These are phyloP conservation scores for Monochamus saltuarius DNA, from an alignment of 1,140 invertebrate species.

Conservation along the genomic window DNA sequence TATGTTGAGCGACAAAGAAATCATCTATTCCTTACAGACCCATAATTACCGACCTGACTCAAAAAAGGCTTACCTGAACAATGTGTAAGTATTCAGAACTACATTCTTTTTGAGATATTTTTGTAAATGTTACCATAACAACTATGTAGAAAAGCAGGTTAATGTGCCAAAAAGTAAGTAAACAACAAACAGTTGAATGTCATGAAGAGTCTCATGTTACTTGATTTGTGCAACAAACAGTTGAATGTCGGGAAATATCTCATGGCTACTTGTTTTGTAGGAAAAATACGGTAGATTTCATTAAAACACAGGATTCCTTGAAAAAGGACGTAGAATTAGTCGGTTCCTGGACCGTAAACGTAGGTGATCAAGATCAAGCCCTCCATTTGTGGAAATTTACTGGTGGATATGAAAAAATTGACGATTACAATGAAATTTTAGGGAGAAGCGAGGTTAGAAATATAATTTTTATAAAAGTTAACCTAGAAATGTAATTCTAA, in stretches of 20 bases:
- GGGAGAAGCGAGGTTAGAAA: constrained; percentile 68
- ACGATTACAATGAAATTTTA: constrained; percentile 73
- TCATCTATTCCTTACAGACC: constrained; percentile 91
- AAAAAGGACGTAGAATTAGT: constrained; percentile 74
- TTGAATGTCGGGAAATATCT: constrained; percentile 5
- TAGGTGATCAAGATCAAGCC: constrained; percentile 97
- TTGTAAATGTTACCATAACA: no score
- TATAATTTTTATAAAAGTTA: constrained; percentile 1
- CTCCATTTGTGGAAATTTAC: constrained; percentile 93
- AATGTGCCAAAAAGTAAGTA: no score
- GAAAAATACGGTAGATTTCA: constrained; percentile 75
- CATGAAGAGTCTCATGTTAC: no score
- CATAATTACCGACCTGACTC: constrained; percentile 90
- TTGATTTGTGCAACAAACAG: background rate
- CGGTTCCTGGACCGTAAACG: constrained; percentile 86
- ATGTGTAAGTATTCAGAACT: constrained; percentile 75
- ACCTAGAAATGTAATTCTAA: no score
- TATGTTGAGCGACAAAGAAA: constrained; percentile 91
- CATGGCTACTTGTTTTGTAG: constrained; percentile 57
- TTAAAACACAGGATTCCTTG: constrained; percentile 68
- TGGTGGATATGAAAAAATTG: constrained; percentile 87
- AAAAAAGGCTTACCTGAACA: constrained; percentile 80
- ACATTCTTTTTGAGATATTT: constrained; percentile 6
- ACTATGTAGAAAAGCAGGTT: no score
- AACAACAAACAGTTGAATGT: no score